phyloP scores from a whole-genome alignment of 2,797 vertebrate species.

The Poeciliopsis infans region DNA sequence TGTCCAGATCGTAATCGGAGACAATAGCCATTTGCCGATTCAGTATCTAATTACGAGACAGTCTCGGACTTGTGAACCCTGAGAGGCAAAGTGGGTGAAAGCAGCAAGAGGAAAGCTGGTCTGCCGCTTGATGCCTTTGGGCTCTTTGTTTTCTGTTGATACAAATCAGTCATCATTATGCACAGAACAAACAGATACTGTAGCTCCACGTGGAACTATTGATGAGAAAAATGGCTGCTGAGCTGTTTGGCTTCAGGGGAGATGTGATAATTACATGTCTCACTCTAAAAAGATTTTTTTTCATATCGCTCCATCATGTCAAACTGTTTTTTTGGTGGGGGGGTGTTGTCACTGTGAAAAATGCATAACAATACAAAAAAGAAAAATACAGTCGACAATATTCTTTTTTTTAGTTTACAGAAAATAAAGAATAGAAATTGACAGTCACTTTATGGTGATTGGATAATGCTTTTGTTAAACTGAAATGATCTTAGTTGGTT shows the following conservation, averaged over 20 bases:
- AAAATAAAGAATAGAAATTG: not conserved
- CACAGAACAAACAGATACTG: constrained; percentile 53
- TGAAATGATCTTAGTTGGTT: not conserved
- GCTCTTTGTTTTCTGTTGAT: constrained; percentile 47
- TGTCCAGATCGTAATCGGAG: constrained; percentile 56
- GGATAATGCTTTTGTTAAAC: not conserved
- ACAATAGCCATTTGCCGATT: constrained; percentile 28
- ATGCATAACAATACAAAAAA: not conserved
- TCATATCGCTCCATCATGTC: constrained; percentile 24
- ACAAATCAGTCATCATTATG: constrained; percentile 67
- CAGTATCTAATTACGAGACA: constrained; percentile 59
- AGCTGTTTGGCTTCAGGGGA: constrained; percentile 45
- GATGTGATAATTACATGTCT: constrained; percentile 44
- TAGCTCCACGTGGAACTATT: constrained; percentile 45
- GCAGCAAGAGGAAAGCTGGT: constrained; percentile 33
- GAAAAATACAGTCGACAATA: not conserved
- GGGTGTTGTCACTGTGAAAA: not conserved
- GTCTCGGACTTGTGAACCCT: constrained; percentile 43
- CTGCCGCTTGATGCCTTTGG: constrained; percentile 37
- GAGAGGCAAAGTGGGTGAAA: constrained; percentile 52
- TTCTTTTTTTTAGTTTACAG: not conserved
- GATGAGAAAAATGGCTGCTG: constrained; percentile 59
- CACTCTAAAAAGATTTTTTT: constrained; percentile 39
- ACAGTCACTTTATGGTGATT: not conserved
- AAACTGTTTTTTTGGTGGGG: constrained; percentile 1